A percentile compares a stretch with the other conserved stretches of the same genome.
phyloP scores from a whole-genome alignment of 2,888 invertebrate genomes.

The Pollenia amentaria region DNA sequence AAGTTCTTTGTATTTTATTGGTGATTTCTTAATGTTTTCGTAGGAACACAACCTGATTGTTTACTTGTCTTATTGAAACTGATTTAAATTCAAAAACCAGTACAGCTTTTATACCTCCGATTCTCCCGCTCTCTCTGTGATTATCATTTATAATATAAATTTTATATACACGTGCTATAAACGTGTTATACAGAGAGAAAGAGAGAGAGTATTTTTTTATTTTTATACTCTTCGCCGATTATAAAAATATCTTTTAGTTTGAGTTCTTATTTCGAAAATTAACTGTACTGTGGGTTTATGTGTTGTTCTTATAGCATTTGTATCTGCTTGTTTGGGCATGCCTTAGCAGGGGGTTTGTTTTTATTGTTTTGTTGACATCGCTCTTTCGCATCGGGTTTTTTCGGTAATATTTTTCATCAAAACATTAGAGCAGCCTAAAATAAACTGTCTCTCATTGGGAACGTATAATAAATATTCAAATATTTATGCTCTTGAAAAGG shows the following conservation, averaged over 20 bases:
- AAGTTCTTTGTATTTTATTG: constrained; percentile 51
- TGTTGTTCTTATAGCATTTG: neutral
- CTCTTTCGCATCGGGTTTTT: constrained; percentile 78
- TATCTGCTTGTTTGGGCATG: constrained; percentile 52
- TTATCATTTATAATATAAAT: neutral
- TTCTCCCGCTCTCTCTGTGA: constrained; percentile 10
- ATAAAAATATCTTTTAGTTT: constrained; percentile 4
- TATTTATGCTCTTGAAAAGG: constrained; percentile 49
- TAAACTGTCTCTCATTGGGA: constrained; percentile 66
- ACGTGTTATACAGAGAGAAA: constrained; percentile 2
- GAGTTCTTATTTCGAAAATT: constrained; percentile 55
- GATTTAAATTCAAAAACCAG: constrained; percentile 68
- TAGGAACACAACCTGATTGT: constrained; percentile 67
- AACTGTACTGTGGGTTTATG: neutral
- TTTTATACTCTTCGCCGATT: neutral
- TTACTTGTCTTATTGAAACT: constrained; percentile 74
- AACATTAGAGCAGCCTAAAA: constrained; percentile 29
- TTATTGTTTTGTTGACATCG: constrained; percentile 84
- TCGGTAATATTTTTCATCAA: constrained; percentile 27
- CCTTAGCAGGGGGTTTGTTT: constrained; percentile 78
- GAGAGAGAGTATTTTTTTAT: constrained; percentile 1
- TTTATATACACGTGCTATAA: constrained; percentile 55
- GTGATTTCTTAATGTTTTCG: constrained; percentile 19
- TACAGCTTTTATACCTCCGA: constrained; percentile 69
- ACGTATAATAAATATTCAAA: constrained; percentile 19